Percentiles rank a stretch among this genome's conserved stretches.
These are phyloP conservation scores for Cebus imitator DNA, from an alignment of 2,113 vertebrate species.

Conservation along the genomic window DNA sequence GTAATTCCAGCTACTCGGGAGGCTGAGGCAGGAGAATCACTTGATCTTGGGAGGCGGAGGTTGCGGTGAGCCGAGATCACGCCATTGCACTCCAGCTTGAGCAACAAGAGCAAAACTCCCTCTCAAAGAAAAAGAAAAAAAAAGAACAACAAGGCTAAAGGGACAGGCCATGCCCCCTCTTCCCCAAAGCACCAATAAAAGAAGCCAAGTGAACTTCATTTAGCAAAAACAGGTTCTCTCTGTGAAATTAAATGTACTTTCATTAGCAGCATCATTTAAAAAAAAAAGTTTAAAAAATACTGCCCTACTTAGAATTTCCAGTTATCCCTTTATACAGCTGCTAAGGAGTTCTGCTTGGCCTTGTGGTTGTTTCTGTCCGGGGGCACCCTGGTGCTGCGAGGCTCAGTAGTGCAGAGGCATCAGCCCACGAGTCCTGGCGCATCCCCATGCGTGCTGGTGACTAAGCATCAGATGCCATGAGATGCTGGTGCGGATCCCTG, in stretches of 20 bases:
- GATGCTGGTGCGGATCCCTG: background rate
- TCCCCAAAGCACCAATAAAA: background rate
- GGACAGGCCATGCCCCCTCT: background rate
- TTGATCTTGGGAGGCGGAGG: too few relatives aligned
- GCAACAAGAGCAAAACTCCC: too few relatives aligned
- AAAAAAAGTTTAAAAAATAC: too few relatives aligned
- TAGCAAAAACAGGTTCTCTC: background rate
- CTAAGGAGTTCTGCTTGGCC: background rate
- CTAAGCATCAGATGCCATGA: background rate
- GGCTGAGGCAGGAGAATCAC: too few relatives aligned
- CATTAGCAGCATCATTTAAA: background rate
- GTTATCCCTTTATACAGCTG: background rate
- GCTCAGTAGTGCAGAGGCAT: too few relatives aligned
- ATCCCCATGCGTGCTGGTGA: background rate
- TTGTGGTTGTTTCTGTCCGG: background rate
- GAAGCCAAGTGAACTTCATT: background rate
- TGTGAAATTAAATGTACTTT: background rate
- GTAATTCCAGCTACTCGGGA: too few relatives aligned
- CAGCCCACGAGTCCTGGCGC: background rate
- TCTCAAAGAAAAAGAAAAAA: background rate
- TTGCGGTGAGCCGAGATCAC: too few relatives aligned
- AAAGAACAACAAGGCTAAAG: background rate
- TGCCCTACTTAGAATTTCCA: background rate
- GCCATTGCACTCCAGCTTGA: too few relatives aligned
- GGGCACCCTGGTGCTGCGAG: rapidly evolving